phyloP scores from a whole-genome alignment of 2,888 invertebrate species.

The Herminia tarsipennalis region DNA sequence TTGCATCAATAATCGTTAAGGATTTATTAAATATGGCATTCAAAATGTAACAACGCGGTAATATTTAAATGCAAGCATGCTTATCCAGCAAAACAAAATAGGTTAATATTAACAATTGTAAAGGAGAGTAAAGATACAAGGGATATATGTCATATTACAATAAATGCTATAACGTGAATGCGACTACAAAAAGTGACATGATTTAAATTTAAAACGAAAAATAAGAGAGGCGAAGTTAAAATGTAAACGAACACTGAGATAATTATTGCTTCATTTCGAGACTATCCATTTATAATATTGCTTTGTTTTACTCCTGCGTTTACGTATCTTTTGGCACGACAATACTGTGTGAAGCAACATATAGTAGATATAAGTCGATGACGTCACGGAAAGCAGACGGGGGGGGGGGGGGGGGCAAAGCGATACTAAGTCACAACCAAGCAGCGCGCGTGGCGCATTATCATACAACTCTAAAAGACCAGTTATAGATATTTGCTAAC shows the following conservation, averaged over 20 bases:
- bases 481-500: constrained; percentile 2
- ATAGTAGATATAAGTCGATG: constrained; percentile 24
- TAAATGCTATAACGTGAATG: constrained; percentile 30
- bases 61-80: constrained; percentile 13
- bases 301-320: constrained; percentile 58
- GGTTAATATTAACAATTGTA: constrained; percentile 2
- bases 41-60: constrained; percentile 2
- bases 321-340: constrained; percentile 66
- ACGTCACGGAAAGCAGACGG: constrained; percentile 30
- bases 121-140: constrained; percentile 12
- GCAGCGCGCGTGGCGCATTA: constrained; percentile 54
- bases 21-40: constrained; percentile 3
- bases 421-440: constrained; percentile 79
- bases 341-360: constrained; percentile 52
- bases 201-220: not conserved
- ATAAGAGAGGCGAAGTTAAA: constrained; percentile 39
- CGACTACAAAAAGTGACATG: constrained; percentile 18
- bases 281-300: constrained; percentile 63
- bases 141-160: constrained; percentile 14
- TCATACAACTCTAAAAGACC: constrained; percentile 35
- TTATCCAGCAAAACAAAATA: too few relatives aligned
- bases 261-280: constrained; percentile 47
- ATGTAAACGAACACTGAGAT: constrained; percentile 21
- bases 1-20: constrained; percentile 31
- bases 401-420: constrained; percentile 46